Base-by-base conservation (phyloP, 2,797 vertebrate genomes). In the Phalanger gymnotis region DNA sequence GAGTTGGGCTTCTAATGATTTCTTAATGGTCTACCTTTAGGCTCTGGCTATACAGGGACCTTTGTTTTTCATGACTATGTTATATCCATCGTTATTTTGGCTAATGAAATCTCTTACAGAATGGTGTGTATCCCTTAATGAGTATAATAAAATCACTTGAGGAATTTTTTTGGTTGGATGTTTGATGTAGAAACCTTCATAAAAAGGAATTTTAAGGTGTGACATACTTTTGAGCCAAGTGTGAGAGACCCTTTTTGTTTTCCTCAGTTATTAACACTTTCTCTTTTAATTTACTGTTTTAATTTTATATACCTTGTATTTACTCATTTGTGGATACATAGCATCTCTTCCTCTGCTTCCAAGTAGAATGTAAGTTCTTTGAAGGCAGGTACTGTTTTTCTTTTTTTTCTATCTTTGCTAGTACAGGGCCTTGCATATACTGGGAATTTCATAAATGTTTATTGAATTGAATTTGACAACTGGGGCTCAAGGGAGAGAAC, bases 61-160 rank as follows among this genome's bases (percentile, higher is more conserved):
- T 96, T 94, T 97, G 54, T 51, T 95, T 96, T 95, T 96, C 96
- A 91, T 94, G 87, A 55, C 14, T 94, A 51, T 97, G n/a, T 94
- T 90, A 96, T 95, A 94, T 92, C 34, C 53, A 54, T 5, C 96
- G 91, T n/a, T 81, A 92, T 92, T 93, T 19, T 97, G 94, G 94
- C 87, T 94, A 94, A 96, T 96, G 27, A 30, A 96, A 94, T 11
- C 51, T 97, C 94, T 91, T 97, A 73, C 47, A 97, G 95, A 94
- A 92, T 92, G n/a, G 91, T 92, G 30, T 95, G 66, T 96, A 97
- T 95, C 96, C 31, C 93, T 3, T 5, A 31, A 90, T 90, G 94
- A 87, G 92, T 94, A n/a, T 27, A 66, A 81, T 81, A n/a, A 95
- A 56, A 92, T 31, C 55, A 97, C 96, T 91, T 92, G 95, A 94